phyloP scores from a whole-genome alignment of 2,797 vertebrate species.

The Pteronotus mesoamericanus region DNA sequence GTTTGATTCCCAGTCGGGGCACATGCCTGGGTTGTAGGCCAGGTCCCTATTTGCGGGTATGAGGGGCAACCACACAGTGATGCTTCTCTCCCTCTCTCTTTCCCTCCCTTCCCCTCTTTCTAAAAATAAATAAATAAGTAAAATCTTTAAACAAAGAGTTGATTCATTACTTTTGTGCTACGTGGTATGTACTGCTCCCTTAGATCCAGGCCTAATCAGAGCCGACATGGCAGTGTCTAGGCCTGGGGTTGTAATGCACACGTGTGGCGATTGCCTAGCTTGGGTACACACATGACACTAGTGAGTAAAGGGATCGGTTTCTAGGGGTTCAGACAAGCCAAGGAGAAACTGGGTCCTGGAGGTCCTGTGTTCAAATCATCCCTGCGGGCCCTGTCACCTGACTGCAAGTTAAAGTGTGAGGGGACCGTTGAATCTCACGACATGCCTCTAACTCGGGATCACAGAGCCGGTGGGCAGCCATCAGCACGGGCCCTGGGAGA shows the following conservation, averaged over 20 bases:
- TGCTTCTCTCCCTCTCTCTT: too few species aligned
- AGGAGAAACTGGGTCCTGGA: background rate
- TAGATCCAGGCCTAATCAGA: background rate
- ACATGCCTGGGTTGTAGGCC: too few species aligned
- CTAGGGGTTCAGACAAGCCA: too few species aligned
- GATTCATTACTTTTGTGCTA: background rate
- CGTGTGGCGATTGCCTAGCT: fast-evolving
- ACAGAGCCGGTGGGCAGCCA: background rate
- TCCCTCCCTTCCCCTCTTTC: too few species aligned
- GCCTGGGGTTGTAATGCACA: background rate
- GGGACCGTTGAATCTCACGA: fast-evolving
- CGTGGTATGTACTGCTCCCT: background rate
- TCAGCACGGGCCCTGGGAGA: background rate
- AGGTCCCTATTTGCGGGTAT: too few species aligned
- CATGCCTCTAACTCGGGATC: fast-evolving
- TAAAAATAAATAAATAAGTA: too few species aligned
- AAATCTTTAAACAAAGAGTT: too few species aligned
- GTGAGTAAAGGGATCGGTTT: background rate
- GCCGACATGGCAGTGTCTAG: background rate
- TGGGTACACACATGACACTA: fast-evolving
- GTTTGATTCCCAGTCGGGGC: too few species aligned
- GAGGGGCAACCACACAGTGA: too few species aligned
- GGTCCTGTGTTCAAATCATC: background rate
- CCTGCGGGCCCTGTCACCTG: background rate
- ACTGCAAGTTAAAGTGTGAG: fast-evolving